Evolutionary conservation across 2,888 invertebrate genomes (phyloP).

Genomic region (Keiferia lycopersicella): DNA sequence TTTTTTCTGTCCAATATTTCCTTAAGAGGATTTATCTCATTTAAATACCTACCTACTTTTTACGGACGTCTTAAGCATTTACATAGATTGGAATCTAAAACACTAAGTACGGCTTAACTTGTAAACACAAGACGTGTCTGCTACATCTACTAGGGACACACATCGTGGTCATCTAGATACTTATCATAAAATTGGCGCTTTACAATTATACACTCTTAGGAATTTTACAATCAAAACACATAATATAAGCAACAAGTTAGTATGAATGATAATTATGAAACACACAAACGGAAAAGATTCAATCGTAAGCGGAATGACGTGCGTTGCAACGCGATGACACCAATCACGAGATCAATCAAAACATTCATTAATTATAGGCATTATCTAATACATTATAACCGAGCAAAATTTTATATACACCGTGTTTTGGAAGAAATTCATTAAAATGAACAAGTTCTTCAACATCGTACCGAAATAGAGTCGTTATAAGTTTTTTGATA

Average conservation of each 20-base stretch:
- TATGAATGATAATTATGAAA: neutral
- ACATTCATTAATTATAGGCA: neutral
- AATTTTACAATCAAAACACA: neutral
- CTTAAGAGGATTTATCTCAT: too few species aligned
- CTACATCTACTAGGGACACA: neutral
- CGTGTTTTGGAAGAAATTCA: too few species aligned
- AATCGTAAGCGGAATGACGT: slow-evolving; percentile 6
- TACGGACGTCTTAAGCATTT: neutral
- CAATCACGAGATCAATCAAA: slow-evolving; percentile 5
- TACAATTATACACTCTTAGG: neutral
- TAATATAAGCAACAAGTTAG: too few species aligned
- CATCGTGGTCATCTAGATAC: neutral
- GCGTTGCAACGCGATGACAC: neutral
- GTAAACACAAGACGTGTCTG: neutral
- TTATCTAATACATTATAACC: too few species aligned
- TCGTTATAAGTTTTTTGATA: too few species aligned
- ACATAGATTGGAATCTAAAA: neutral
- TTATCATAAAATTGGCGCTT: neutral
- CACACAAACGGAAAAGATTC: neutral
- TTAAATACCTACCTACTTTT: neutral
- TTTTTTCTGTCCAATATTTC: too few species aligned
- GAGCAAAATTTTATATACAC: too few species aligned
- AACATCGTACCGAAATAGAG: too few species aligned
- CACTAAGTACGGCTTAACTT: neutral
- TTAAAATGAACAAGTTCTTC: too few species aligned